These are phyloP conservation scores for Clarias batrachus DNA, from an alignment of 2,113 vertebrate genomes.

Conservation along the genomic window DNA sequence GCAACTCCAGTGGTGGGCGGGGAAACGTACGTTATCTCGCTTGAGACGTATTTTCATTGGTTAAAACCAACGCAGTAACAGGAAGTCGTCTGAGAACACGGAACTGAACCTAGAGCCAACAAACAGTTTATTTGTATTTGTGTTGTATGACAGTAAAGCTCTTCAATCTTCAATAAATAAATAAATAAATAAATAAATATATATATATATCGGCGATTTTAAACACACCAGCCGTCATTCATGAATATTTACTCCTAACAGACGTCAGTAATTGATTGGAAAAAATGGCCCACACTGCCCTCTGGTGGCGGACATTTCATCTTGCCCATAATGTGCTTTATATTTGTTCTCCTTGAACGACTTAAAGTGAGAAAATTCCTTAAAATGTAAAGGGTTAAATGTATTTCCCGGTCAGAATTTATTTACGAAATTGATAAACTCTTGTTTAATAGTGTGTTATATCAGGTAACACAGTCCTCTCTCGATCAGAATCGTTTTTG, in stretches of 20 bases:
- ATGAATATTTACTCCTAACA: neutral
- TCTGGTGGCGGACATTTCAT: neutral
- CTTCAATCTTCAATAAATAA: no score
- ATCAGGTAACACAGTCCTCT: neutral
- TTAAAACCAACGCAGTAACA: neutral
- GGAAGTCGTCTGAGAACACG: neutral
- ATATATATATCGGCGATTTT: neutral
- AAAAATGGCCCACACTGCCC: neutral
- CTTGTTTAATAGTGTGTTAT: neutral
- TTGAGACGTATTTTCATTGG: neutral
- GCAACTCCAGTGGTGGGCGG: neutral
- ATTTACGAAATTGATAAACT: neutral
- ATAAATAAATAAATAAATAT: no score
- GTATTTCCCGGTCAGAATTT: neutral
- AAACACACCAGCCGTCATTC: neutral
- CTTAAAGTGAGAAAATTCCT: neutral
- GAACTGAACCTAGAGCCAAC: neutral
- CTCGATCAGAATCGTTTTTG: neutral
- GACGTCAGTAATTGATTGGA: neutral
- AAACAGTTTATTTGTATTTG: neutral
- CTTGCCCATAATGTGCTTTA: neutral
- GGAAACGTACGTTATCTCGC: neutral
- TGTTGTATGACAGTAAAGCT: no score
- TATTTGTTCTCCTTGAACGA: neutral
- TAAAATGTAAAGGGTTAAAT: neutral